Evolutionary conservation across 1,140 invertebrate species (phyloP), one percentile per base, ranked within the genome.

Genomic region (Pararge aegeria): DNA sequence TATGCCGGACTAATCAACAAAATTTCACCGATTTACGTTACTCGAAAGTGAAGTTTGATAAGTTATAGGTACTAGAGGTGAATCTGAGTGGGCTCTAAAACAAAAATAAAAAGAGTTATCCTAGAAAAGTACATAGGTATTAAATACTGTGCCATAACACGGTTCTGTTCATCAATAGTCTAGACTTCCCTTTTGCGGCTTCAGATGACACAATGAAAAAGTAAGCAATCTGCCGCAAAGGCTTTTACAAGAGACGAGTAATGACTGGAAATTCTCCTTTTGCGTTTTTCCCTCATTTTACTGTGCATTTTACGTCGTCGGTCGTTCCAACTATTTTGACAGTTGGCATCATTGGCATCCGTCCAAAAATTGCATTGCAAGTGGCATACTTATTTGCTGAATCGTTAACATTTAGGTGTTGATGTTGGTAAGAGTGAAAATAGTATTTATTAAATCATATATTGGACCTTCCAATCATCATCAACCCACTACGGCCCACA

Each of bases 251-350:
- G 6, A 7, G 44, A n/a, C 1, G 19, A 48, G 44, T 20, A 48
- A 48, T 21, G 21, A 24, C 24, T 18, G 29, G 21, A 20, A 48
- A 56, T 48, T 50, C 38, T 57, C 42, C 27, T 21, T 24, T 55
- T 61, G 30, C 20, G 37, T 38, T 53, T 52, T 61, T 12, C 30
- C 30, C 30, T 34, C 10, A 53, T 60, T 53, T 46, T 46, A 9
- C 18, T 49, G 42, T 42, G 13, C 38, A 42, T 42, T 16, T 42
- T 34, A 34, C 38, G 13, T 16, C 38, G 16, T 15, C 38, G 38
- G 38, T 42, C 1, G 38, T 42, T 42, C 6, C 21, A 52, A 58
- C 27, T 51, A 20, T 60, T 60, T 60, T 60, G 57, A 60, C 55
- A 50, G 55, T 50, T 38, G 46, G 19, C 20, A 55, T 10, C 10